phyloP scores from a whole-genome alignment of 2,888 invertebrate genomes.

The Mimas tiliae region DNA sequence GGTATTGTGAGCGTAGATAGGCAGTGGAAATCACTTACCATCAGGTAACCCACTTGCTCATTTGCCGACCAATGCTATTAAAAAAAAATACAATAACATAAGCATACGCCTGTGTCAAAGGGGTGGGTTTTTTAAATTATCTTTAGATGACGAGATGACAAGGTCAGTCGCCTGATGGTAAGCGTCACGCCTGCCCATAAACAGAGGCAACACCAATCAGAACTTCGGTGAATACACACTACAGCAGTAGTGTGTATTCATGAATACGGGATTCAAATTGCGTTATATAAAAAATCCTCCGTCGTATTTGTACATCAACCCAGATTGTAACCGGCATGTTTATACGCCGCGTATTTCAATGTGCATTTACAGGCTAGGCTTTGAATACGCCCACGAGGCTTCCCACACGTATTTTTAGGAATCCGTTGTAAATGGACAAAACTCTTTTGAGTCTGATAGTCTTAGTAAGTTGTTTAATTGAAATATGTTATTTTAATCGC shows the following conservation, averaged over 20 bases:
- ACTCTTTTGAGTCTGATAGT: neutral
- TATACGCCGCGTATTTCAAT: conserved; percentile 48
- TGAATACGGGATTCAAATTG: neutral
- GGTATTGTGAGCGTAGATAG: too few relatives aligned
- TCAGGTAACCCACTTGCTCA: too few relatives aligned
- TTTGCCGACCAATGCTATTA: too few relatives aligned
- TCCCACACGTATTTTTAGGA: conserved; percentile 2
- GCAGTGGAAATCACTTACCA: too few relatives aligned
- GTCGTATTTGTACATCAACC: conserved; percentile 14
- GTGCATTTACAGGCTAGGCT: conserved; percentile 38
- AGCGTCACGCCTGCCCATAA: too few relatives aligned
- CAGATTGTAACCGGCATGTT: conserved; percentile 50
- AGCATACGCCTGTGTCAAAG: too few relatives aligned
- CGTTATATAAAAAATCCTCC: neutral
- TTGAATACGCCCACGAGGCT: conserved; percentile 22
- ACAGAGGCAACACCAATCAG: too few relatives aligned
- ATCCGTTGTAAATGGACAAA: neutral
- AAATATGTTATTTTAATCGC: neutral
- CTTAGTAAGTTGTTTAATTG: neutral
- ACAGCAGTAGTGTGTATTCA: neutral
- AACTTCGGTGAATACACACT: too few relatives aligned
- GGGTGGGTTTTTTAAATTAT: too few relatives aligned
- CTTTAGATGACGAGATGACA: too few relatives aligned
- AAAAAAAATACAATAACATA: too few relatives aligned
- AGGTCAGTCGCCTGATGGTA: too few relatives aligned